Evolutionary conservation across 2,113 vertebrate genomes (phyloP).

Genomic region (Ciconia boyciana): DNA sequence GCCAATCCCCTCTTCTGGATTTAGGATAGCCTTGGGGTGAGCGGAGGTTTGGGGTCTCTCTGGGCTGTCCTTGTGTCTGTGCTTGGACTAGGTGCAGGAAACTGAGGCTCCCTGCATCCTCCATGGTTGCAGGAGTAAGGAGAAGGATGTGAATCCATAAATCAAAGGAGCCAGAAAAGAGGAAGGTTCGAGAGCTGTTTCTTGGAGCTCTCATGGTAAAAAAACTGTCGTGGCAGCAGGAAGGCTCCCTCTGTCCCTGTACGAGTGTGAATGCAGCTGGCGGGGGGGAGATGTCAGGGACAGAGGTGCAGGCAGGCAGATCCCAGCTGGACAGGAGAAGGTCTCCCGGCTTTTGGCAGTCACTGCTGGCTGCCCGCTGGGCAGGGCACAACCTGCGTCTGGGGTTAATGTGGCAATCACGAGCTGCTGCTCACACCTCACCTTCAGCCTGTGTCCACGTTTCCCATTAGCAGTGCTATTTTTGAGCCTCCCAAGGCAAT

Average conservation of each 20-base stretch:
- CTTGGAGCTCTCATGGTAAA: background rate
- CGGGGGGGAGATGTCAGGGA: background rate
- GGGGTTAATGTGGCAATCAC: background rate
- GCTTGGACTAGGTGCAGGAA: background rate
- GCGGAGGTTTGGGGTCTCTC: background rate
- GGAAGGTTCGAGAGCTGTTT: background rate
- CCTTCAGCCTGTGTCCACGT: background rate
- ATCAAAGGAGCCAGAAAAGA: background rate
- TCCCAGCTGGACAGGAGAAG: background rate
- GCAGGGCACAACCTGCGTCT: background rate
- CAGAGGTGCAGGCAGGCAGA: background rate
- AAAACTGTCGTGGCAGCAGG: background rate
- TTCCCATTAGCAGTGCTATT: conserved; percentile 26
- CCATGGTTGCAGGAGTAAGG: background rate
- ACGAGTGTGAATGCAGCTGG: background rate
- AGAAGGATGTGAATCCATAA: background rate
- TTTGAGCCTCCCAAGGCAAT: conserved; percentile 26
- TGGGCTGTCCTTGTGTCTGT: background rate
- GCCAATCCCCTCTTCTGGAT: background rate
- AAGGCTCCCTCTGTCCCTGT: background rate
- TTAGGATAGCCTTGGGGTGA: background rate
- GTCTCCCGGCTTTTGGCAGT: background rate
- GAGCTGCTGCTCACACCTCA: background rate
- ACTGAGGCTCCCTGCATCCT: background rate
- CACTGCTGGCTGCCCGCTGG: background rate